These are phyloP conservation scores for Syritta pipiens DNA, from an alignment of 2,888 invertebrate species.

Conservation along the genomic window DNA sequence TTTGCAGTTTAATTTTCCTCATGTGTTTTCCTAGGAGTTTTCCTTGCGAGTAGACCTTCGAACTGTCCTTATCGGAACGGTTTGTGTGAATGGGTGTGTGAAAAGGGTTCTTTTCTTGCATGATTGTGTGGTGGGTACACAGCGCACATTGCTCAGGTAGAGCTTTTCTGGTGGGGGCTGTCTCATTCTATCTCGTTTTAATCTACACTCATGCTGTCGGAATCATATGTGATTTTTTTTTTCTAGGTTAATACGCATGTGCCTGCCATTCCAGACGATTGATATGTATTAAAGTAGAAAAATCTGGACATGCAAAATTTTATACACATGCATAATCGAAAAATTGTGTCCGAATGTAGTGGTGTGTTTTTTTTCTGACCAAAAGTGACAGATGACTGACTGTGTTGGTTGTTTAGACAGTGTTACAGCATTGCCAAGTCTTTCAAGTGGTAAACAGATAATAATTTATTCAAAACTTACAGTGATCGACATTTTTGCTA, in stretches of 20 bases:
- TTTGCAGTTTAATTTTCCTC: neutral
- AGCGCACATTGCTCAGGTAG: constrained; percentile 24
- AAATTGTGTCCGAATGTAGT: neutral
- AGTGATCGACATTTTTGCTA: too few relatives aligned
- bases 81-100: too few relatives aligned
- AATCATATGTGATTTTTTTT: constrained; percentile 49
- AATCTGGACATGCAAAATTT: constrained; percentile 26
- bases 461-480: too few relatives aligned
- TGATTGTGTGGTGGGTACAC: constrained; percentile 5
- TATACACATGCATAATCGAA: neutral
- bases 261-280: constrained; percentile 26
- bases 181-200: constrained; percentile 43
- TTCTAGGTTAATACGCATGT: constrained; percentile 55
- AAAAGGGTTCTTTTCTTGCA: too few relatives aligned
- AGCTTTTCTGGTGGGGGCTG: constrained; percentile 39
- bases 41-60: too few relatives aligned
- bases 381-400: constrained; percentile 21
- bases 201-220: constrained; percentile 17
- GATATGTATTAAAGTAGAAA: constrained; percentile 25
- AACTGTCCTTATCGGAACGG: too few relatives aligned
- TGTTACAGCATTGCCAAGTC: constrained; percentile 9
- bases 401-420: constrained; percentile 1
- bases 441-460: neutral
- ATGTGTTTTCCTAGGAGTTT: neutral
- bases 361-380: constrained; percentile 2